Percentiles rank a stretch among this genome's conserved stretches.
Evolutionary conservation across 1,140 invertebrate genomes (phyloP).

Genomic region (Acromyrmex echinatior): DNA sequence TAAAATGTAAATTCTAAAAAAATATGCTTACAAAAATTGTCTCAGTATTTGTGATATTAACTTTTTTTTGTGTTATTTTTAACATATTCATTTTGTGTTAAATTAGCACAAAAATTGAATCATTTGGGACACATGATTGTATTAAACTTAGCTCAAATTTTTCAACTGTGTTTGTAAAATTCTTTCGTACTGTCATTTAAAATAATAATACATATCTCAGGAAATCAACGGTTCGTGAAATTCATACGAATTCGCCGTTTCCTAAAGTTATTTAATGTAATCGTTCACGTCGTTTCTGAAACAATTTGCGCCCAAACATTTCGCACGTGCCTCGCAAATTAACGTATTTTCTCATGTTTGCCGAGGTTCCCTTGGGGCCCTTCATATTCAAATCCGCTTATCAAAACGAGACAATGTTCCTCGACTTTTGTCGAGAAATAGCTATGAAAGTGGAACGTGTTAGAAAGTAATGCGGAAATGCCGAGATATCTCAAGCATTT

Average conservation of each 20-base stretch:
- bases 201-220: background rate
- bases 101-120: no score
- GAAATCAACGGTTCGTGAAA: background rate
- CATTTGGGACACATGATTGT: no score
- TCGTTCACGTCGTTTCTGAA: background rate
- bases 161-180: no score
- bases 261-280: constrained; percentile 22
- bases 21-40: no score
- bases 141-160: no score
- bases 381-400: constrained; percentile 49
- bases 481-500: constrained; percentile 52
- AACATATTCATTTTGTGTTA: no score
- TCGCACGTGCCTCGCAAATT: constrained; percentile 33
- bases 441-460: constrained; percentile 73
- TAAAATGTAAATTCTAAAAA: no score
- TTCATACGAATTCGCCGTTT: background rate
- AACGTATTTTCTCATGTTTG: background rate
- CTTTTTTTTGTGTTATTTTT: no score
- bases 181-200: background rate
- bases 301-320: background rate
- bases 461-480: constrained; percentile 69
- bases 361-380: background rate
- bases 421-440: constrained; percentile 60
- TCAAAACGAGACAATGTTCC: constrained; percentile 46
- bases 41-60: no score